A percentile compares a stretch with the other conserved stretches of the same genome.
These are phyloP conservation scores for Trachelus iudaicus DNA, from an alignment of 2,888 invertebrate genomes.

Conservation along the genomic window DNA sequence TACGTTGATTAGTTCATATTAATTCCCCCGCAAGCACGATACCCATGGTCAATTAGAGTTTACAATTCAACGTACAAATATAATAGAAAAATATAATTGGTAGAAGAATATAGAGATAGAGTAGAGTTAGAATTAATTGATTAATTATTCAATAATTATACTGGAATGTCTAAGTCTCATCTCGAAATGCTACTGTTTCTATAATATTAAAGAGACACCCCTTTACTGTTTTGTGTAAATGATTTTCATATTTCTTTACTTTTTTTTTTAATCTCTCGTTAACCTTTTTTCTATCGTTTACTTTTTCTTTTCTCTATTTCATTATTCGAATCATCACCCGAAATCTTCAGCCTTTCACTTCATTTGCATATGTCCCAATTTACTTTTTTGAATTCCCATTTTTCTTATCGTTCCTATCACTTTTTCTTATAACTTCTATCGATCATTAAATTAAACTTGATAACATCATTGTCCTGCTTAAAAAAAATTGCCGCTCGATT, in stretches of 20 bases:
- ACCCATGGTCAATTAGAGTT: slow-evolving; percentile 57
- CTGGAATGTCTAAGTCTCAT: slow-evolving; percentile 47
- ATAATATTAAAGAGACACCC: not conserved
- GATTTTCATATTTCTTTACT: not conserved
- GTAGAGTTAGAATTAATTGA: slow-evolving; percentile 62
- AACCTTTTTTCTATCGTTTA: not conserved
- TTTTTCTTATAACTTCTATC: not conserved
- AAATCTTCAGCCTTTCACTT: not conserved
- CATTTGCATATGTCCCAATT: not conserved
- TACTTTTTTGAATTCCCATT: not conserved
- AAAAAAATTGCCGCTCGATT: not conserved
- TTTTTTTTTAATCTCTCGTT: no score
- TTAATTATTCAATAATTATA: slow-evolving; percentile 41
- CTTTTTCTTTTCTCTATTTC: not conserved
- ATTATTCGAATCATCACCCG: not conserved
- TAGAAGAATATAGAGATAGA: slow-evolving; percentile 66
- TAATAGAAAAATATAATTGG: slow-evolving; percentile 66
- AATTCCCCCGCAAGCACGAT: not conserved
- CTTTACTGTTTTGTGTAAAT: not conserved
- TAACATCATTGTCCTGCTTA: not conserved
- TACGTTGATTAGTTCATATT: not conserved
- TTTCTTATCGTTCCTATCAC: not conserved
- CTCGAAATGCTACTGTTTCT: slow-evolving; percentile 30
- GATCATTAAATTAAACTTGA: not conserved
- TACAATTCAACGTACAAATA: slow-evolving; percentile 66